Evolutionary conservation across 2,888 invertebrate species (phyloP), one percentile per base, ranked within the genome.

Genomic region (Caenorhabditis zanzibari): DNA sequence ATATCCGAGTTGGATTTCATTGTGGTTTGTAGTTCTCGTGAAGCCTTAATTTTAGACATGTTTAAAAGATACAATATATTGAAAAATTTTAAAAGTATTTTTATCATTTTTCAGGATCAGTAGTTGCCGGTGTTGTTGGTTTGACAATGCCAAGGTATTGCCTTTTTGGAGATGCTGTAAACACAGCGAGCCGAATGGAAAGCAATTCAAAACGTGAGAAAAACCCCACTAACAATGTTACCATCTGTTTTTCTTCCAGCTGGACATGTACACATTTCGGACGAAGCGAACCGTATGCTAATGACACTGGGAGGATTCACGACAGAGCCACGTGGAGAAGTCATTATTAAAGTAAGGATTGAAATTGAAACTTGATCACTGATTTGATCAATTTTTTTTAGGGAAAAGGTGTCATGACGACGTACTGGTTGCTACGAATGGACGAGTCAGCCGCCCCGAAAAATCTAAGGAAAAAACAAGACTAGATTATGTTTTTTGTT

Each of bases 301-400:
- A 89, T 86, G 19, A 71, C 81, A 26, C 87, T 89, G n/a, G 89
- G 90, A 14, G 90, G 90, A 35, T 90, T 87, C 68, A 73, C 75
- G 7, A 91, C 90, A n/a, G 88, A 89, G 54, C 47, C 79, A n/a
- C 79, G 91, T 71, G 90, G 91, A 24, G 90, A 90, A 79, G 86
- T 90, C 16, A 88, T 89, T 12, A 81, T 90, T 54, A 91, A 91
- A 81, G 90, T 63, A 44, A 26, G 44, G n/a, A 47, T 26, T n/a
- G 16, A 38, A 12, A 32, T 32, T 32, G 32, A 38, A 38, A 38
- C 10, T 6, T 52, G 28, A 32, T 38, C 7, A 52, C n/a, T 47
- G 24, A 59, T 32, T 38, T 74, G 61, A n/a, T 74, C 19, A 32
- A 28, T 52, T 58, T 41, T 19, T 80, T 84, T 73, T 47, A 87